A percentile compares a stretch with the other conserved stretches of the same genome.
Conservation (phyloP, 2,113 vertebrate species). For the Heterocephalus glaber region DNA sequence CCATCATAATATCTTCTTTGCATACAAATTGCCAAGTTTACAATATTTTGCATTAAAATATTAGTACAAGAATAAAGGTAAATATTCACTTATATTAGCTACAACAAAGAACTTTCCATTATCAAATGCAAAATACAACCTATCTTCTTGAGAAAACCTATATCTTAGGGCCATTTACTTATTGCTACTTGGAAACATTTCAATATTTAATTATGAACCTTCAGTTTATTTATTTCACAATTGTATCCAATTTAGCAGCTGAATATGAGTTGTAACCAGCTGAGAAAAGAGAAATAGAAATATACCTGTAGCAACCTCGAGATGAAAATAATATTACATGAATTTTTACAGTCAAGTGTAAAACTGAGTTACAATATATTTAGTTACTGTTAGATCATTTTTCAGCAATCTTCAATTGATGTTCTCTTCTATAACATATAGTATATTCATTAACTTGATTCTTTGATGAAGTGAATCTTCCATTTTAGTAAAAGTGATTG, state of each 20-base stretch:
- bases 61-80: background rate
- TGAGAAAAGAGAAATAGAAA: constrained; percentile 48
- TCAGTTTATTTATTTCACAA: constrained; percentile 31
- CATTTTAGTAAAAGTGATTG: constrained; percentile 47
- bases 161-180: constrained; percentile 6
- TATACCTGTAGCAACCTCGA: background rate
- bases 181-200: constrained; percentile 43
- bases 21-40: constrained; percentile 42
- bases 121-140: constrained; percentile 31
- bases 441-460: background rate
- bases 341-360: constrained; percentile 37
- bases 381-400: constrained; percentile 27
- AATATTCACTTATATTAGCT: constrained; percentile 8
- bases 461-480: constrained; percentile 13
- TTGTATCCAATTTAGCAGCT: constrained; percentile 2
- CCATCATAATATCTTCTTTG: constrained; percentile 5
- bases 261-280: constrained; percentile 20
- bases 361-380: constrained; percentile 1
- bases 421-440: background rate
- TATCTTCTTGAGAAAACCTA: constrained; percentile 23
- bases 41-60: constrained; percentile 27
- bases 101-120: constrained; percentile 7
- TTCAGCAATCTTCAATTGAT: background rate
- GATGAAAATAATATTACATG: constrained; percentile 31
- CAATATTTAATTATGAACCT: constrained; percentile 48